phyloP scores from a whole-genome alignment of 2,888 invertebrate species.

The Drosophila sordidula region DNA sequence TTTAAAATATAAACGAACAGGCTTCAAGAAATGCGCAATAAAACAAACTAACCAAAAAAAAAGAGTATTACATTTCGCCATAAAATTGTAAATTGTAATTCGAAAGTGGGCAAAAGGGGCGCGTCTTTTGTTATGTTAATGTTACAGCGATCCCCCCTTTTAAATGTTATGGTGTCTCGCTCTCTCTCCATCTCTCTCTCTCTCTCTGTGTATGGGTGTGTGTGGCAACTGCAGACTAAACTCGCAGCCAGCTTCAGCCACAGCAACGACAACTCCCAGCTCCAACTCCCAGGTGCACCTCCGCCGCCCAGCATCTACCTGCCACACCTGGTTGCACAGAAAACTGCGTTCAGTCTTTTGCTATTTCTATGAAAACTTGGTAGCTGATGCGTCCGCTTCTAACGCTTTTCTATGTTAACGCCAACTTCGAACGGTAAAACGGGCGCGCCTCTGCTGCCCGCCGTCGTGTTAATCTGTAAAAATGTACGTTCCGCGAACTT shows the following conservation, averaged over 20 bases:
- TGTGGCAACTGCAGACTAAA: conserved; percentile 9
- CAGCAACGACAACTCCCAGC: not conserved
- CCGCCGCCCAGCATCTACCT: conserved; percentile 1
- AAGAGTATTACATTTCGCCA: conserved; percentile 42
- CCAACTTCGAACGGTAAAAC: conserved; percentile 29
- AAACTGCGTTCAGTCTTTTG: conserved; percentile 60
- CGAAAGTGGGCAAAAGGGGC: conserved; percentile 47
- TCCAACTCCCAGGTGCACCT: conserved; percentile 7
- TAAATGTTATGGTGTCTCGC: conserved; percentile 40
- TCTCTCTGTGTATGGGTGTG: conserved; percentile 1
- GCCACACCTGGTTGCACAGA: conserved; percentile 19
- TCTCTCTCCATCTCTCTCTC: too few species aligned
- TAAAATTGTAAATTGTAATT: conserved; percentile 67
- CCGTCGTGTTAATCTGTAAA: conserved; percentile 44
- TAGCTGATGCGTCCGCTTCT: conserved; percentile 71
- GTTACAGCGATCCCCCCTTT: conserved; percentile 57
- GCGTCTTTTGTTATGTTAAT: conserved; percentile 68
- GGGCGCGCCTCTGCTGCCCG: conserved; percentile 10
- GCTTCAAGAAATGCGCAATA: conserved; percentile 65
- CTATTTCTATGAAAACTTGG: conserved; percentile 81
- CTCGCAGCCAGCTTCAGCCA: not conserved
- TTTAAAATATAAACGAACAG: conserved; percentile 83
- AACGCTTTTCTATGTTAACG: conserved; percentile 78
- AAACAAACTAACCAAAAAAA: not conserved
- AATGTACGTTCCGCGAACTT: conserved; percentile 83